phyloP scores from a whole-genome alignment of 2,888 invertebrate species.

The Ormyrus nitidulus region DNA sequence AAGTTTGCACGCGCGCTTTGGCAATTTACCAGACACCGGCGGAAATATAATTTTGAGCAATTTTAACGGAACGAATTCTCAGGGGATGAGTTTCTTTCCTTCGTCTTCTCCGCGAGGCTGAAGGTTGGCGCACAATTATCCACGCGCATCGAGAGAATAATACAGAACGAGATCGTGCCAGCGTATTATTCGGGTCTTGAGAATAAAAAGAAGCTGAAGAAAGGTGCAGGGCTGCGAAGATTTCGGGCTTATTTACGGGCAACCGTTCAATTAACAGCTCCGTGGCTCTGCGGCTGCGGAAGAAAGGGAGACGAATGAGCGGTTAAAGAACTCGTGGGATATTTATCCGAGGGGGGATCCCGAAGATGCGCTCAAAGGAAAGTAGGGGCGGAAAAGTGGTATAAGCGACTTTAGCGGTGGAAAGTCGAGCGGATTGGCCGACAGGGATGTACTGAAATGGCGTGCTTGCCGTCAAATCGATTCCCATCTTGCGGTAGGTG shows the following conservation, averaged over 20 bases:
- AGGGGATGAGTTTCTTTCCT: constrained; percentile 17
- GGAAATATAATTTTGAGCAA: constrained; percentile 14
- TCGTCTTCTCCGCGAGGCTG: neutral
- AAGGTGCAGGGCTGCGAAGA: constrained; percentile 28
- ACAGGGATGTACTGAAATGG: neutral
- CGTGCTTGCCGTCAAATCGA: constrained; percentile 11
- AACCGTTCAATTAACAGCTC: constrained; percentile 61
- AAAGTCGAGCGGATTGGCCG: constrained; percentile 12
- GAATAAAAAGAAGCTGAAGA: constrained; percentile 27
- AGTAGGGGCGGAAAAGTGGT: no score
- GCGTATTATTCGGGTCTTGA: constrained; percentile 18
- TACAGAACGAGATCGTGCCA: constrained; percentile 42
- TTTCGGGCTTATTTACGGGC: constrained; percentile 59
- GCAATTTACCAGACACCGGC: constrained; percentile 1
- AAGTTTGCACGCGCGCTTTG: no score
- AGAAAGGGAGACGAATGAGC: neutral
- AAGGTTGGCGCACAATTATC: constrained; percentile 19
- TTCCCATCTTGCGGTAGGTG: constrained; percentile 8
- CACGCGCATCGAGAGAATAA: constrained; percentile 37
- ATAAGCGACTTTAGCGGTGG: no score
- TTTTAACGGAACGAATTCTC: constrained; percentile 3
- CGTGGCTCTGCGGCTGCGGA: neutral
- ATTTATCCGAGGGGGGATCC: constrained; percentile 20
- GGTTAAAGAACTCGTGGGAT: constrained; percentile 2
- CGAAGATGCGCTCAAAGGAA: constrained; percentile 1